Base-by-base conservation (phyloP, 1,140 invertebrate species). In the Diplogasteroides magnus region DNA sequence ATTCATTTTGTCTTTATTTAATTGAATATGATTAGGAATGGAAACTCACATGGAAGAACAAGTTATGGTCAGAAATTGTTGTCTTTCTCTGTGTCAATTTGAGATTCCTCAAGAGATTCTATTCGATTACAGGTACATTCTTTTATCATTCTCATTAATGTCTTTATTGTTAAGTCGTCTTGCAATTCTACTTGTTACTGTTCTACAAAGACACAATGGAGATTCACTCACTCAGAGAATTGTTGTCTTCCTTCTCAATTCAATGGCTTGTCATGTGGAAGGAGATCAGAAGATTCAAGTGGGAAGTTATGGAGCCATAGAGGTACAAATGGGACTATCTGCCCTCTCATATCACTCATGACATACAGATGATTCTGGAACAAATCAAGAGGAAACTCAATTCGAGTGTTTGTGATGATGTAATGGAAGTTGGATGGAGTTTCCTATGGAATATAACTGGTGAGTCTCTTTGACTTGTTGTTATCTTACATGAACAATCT, bases 351-450 rank as follows among this genome's bases (percentile, higher is more conserved):
- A 11, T 23, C 28, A 11, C 23, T 19, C 37, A 6, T 19, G 6
- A 19, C 37, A 6, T 48, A 14, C 59, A 69, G 73, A 61, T 75
- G 61, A 78, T 83, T 68, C 55, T 81, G 3, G 75, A 79, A 27
- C 79, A 81, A 62, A 81, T 81, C 64, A 60, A 64, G 25, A 73
- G 79, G 15, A 83, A 83, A 69, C 69, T 74, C 3, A 58, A 31
- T 14, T 56, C 64, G 2, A 72, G 66, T 29, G 83, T 90, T 25
- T 96, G 92, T 83, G 94, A 97, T 83, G 93, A 97, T 84, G 91
- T 97, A 0, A 88, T 98, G 84, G 94, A 97, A 86, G 91, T 95
- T 19, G 91, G 93, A 3, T 98, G 95, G 95, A 96, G 93, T 69
- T 94, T 92, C 1, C 91, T 98, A 90, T 87, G 87, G 87, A 97